Evolutionary conservation across 2,113 vertebrate species (phyloP).

Genomic region (Callionymus lyra): DNA sequence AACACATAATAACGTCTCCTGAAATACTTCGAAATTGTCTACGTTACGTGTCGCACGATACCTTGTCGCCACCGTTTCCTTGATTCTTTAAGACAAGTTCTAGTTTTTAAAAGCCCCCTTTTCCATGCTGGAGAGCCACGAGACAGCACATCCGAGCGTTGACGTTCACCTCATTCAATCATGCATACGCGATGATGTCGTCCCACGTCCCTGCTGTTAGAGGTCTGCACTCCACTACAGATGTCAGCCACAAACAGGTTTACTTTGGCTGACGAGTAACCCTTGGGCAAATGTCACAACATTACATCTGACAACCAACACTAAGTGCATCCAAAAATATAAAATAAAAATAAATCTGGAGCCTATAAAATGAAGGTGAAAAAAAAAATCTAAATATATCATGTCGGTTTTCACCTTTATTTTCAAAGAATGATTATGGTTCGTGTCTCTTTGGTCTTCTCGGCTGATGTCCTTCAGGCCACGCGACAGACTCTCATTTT

Average conservation of each 20-base stretch:
- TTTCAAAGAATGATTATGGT: conserved; percentile 15
- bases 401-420: conserved; percentile 8
- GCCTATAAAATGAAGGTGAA: conserved; percentile 35
- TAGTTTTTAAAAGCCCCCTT: conserved; percentile 54
- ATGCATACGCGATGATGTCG: conserved; percentile 18
- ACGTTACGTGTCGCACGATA: conserved; percentile 37
- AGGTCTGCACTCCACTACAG: conserved; percentile 28
- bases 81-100: conserved; percentile 51
- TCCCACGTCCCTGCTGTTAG: conserved; percentile 23
- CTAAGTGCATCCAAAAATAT: conserved; percentile 56
- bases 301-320: conserved; percentile 39
- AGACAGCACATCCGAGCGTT: conserved; percentile 1
- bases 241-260: conserved; percentile 41
- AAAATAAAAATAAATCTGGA: too few relatives aligned
- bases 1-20: conserved; percentile 17
- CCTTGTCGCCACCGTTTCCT: conserved; percentile 38
- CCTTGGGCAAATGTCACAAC: conserved; percentile 55
- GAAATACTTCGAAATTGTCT: conserved; percentile 43
- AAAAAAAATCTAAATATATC: conserved; percentile 16
- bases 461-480: conserved; percentile 39
- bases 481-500: conserved; percentile 32
- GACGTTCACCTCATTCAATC: too few relatives aligned
- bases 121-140: background rate
- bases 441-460: conserved; percentile 36
- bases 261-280: conserved; percentile 34